phyloP scores from a whole-genome alignment of 2,888 invertebrate species.

The Octonoba sinensis region DNA sequence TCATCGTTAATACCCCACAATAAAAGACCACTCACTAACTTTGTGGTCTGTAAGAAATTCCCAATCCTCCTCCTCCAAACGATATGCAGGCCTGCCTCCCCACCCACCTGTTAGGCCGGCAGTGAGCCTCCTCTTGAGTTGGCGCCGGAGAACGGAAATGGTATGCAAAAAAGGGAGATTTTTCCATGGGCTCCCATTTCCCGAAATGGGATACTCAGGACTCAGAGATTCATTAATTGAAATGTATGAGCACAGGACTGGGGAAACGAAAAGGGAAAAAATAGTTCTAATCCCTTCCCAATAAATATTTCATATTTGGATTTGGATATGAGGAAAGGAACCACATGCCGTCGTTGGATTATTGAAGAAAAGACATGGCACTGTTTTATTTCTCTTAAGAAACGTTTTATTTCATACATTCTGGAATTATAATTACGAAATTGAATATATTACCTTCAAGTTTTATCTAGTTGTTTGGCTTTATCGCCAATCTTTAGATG shows the following conservation, averaged over 20 bases:
- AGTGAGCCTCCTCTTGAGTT: constrained; percentile 4
- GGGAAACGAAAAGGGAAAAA: constrained; percentile 2
- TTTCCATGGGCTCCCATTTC: constrained; percentile 14
- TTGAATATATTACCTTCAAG: no score
- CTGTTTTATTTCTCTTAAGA: constrained; percentile 1
- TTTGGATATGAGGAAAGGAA: constrained; percentile 13
- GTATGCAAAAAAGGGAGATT: constrained; percentile 26
- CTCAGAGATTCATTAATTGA: constrained; percentile 47
- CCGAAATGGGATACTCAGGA: constrained; percentile 15
- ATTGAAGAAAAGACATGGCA: constrained; percentile 32
- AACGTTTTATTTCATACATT: no score
- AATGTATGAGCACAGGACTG: constrained; percentile 27
- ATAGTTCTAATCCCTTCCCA: constrained; percentile 18
- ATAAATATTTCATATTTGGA: constrained; percentile 49
- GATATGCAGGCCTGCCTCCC: no score
- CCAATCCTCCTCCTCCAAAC: no score
- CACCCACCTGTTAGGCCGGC: constrained; percentile 26
- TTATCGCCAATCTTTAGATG: no score
- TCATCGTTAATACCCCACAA: no score
- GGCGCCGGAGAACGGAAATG: constrained; percentile 16
- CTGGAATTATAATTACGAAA: no score
- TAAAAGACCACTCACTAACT: no score
- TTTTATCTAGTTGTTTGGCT: no score
- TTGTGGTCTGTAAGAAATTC: no score
- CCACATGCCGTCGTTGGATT: constrained; percentile 4